Conservation (phyloP, 2,797 vertebrate genomes). For the Balearica regulorum region DNA sequence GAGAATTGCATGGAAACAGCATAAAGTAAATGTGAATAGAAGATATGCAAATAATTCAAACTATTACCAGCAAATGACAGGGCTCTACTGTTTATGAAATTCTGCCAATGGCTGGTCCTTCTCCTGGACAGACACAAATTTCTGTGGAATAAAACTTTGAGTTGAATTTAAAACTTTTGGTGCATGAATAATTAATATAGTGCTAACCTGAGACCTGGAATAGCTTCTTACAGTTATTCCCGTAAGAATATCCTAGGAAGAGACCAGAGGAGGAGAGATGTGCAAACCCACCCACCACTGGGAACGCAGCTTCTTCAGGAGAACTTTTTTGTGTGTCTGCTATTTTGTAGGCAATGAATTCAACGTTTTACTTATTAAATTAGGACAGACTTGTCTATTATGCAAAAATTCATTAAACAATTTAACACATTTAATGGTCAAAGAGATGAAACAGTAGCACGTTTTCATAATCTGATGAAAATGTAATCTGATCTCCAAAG, state of each 20-base stretch:
- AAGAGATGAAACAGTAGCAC: neutral
- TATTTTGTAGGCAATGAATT: neutral
- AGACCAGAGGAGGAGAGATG: neutral
- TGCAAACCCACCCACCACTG: neutral
- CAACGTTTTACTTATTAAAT: neutral
- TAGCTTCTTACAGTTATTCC: neutral
- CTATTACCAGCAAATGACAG: neutral
- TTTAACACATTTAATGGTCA: neutral
- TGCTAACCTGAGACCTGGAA: neutral
- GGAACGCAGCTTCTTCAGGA: neutral
- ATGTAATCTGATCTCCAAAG: neutral
- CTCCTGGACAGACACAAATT: neutral
- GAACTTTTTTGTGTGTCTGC: neutral
- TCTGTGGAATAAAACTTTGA: neutral
- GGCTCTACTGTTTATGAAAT: neutral
- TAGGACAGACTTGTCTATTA: neutral
- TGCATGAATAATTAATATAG: accelerated
- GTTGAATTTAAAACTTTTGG: neutral
- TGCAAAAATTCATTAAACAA: neutral
- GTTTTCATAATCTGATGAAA: neutral
- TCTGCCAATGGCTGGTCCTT: neutral
- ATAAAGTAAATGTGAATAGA: neutral
- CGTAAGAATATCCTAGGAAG: neutral
- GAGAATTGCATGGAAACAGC: neutral
- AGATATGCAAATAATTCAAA: neutral